A percentile compares a stretch with the other conserved stretches of the same genome.
These are phyloP conservation scores for Drepana arcuata DNA, from an alignment of 1,140 invertebrate species.

Conservation along the genomic window DNA sequence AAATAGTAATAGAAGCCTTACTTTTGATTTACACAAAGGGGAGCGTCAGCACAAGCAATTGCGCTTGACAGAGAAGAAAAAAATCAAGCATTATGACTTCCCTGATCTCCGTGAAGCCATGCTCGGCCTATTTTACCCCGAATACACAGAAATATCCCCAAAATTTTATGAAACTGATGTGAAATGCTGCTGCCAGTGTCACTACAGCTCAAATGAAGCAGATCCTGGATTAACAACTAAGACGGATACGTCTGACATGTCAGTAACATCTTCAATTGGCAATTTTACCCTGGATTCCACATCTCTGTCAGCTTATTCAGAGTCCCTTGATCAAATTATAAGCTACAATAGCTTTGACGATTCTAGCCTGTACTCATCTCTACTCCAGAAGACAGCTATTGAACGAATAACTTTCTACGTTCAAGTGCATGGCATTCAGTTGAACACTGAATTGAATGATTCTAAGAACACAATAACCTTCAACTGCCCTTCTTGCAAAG, in stretches of 20 bases:
- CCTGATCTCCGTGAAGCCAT: constrained; percentile 50
- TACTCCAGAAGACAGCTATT: constrained; percentile 48
- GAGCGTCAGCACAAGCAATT: neutral
- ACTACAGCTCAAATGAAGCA: constrained; percentile 18
- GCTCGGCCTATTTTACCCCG: constrained; percentile 34
- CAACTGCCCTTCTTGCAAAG: constrained; percentile 41
- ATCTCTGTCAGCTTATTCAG: constrained; percentile 49
- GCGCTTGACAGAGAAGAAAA: constrained; percentile 28
- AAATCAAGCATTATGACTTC: constrained; percentile 49
- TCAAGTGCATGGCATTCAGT: constrained; percentile 52
- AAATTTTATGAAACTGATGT: constrained; percentile 13
- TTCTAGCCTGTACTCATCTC: constrained; percentile 29
- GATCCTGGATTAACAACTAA: constrained; percentile 37
- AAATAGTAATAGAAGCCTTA: constrained; percentile 10
- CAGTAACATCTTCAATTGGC: constrained; percentile 54
- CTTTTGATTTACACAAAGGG: constrained; percentile 20
- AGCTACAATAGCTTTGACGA: constrained; percentile 58
- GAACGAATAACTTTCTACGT: constrained; percentile 59
- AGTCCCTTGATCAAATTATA: constrained; percentile 48
- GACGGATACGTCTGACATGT: constrained; percentile 24
- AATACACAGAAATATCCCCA: constrained; percentile 16
- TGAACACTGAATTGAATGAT: constrained; percentile 24
- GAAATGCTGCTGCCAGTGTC: constrained; percentile 43
- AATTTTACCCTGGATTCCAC: constrained; percentile 52
- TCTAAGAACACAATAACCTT: constrained; percentile 36